phyloP scores from a whole-genome alignment of 2,113 vertebrate genomes.

The Hippocampus zosterae region DNA sequence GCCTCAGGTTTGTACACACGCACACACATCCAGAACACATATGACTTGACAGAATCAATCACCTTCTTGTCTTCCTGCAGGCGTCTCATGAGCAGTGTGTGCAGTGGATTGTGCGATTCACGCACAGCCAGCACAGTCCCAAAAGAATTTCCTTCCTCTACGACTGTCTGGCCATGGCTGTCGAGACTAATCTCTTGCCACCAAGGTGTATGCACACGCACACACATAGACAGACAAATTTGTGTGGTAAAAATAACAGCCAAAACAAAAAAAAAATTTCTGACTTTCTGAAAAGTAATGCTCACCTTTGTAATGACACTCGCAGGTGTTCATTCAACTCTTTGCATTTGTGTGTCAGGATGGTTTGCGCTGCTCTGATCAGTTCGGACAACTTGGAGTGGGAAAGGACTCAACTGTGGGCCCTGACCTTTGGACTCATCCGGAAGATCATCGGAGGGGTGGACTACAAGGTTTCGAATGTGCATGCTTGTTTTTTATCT shows the following conservation, averaged over 20 bases:
- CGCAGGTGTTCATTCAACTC: not conserved
- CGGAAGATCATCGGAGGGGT: conserved; percentile 97
- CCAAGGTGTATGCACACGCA: conserved; percentile 77
- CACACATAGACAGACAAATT: no score
- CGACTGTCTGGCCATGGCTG: conserved; percentile 94
- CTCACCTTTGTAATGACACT: not conserved
- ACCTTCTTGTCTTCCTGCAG: conserved; percentile 56
- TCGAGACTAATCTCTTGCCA: conserved; percentile 88
- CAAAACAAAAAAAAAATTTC: no score
- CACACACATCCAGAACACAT: not conserved
- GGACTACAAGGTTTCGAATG: conserved; percentile 87
- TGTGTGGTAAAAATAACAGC: no score
- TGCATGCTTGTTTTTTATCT: not conserved
- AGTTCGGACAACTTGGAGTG: conserved; percentile 91
- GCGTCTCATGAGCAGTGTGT: conserved; percentile 97
- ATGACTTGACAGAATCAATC: not conserved
- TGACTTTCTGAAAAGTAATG: not conserved
- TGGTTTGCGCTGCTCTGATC: conserved; percentile 93
- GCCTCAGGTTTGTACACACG: conserved; percentile 78
- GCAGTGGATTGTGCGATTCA: conserved; percentile 95
- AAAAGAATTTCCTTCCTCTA: conserved; percentile 98
- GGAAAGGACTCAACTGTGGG: conserved; percentile 96
- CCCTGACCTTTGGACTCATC: conserved; percentile 90
- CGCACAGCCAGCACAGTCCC: conserved; percentile 93
- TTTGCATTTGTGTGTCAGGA: conserved; percentile 63